A percentile compares a stretch with the other conserved stretches of the same genome.
Conservation (phyloP, 2,113 vertebrate species). For the Paedocypris sp. region DNA sequence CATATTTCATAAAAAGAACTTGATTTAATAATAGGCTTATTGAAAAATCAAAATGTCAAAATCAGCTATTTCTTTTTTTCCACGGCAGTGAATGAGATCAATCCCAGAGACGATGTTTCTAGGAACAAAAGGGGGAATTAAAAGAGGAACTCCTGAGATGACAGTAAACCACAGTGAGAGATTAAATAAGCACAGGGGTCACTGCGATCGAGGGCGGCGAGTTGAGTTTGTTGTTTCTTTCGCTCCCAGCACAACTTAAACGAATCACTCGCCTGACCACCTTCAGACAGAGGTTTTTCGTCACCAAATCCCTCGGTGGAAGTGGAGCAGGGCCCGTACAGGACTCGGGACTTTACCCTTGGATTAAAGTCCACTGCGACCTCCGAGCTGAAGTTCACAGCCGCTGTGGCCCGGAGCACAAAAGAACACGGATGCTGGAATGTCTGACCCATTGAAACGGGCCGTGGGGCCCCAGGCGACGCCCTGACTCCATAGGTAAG, state of each 20-base stretch:
- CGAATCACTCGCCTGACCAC: constrained; percentile 32
- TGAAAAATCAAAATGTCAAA: neutral
- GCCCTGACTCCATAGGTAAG: constrained; percentile 27
- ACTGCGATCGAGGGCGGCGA: constrained; percentile 32
- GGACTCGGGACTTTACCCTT: constrained; percentile 8
- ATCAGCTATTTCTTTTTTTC: neutral
- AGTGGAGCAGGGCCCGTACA: constrained; percentile 1
- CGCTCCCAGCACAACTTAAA: constrained; percentile 11
- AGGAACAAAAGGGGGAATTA: neutral
- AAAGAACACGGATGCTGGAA: constrained; percentile 20
- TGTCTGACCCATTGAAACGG: constrained; percentile 30
- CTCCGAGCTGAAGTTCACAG: constrained; percentile 20
- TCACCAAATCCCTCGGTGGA: constrained; percentile 25
- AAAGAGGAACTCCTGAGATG: constrained; percentile 7
- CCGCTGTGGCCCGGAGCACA: constrained; percentile 10
- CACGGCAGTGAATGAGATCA: neutral
- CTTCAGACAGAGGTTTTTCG: constrained; percentile 26
- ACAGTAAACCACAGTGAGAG: neutral
- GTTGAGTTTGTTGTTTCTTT: constrained; percentile 12
- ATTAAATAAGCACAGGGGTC: constrained; percentile 27
- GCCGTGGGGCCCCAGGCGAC: constrained; percentile 22
- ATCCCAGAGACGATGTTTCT: neutral
- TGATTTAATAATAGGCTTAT: no score
- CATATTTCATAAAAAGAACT: no score
- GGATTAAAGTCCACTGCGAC: constrained; percentile 25